Conservation (phyloP, 2,113 vertebrate genomes). For the Varanus salvator region DNA sequence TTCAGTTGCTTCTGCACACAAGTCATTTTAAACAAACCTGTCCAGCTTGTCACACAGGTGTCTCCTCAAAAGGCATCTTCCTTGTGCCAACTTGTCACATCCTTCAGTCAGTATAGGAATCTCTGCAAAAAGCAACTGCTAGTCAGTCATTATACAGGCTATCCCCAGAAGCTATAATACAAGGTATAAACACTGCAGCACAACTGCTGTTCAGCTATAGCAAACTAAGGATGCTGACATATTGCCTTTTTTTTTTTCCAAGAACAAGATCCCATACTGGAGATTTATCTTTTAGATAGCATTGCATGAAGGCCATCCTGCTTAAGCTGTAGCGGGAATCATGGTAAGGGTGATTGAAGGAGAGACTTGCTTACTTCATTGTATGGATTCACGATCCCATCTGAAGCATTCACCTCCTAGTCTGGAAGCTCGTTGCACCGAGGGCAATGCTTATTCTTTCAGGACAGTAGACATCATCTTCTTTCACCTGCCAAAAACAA, state of each 20-base stretch:
- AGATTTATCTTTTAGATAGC: neutral
- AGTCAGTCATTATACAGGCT: neutral
- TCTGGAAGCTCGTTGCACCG: neutral
- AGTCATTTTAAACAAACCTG: conserved; percentile 28
- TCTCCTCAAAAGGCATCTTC: neutral
- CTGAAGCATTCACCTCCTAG: neutral
- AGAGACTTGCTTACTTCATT: neutral
- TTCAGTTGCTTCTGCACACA: neutral
- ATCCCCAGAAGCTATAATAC: neutral
- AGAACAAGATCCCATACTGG: too few relatives aligned
- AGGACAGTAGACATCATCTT: neutral
- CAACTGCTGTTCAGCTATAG: neutral
- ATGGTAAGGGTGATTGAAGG: too few relatives aligned
- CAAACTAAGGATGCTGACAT: too few relatives aligned
- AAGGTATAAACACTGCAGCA: neutral
- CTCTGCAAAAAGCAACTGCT: neutral
- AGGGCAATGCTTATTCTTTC: neutral
- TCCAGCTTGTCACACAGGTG: neutral
- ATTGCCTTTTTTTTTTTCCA: too few relatives aligned
- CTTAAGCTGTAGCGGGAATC: neutral
- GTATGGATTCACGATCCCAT: neutral
- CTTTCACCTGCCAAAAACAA: conserved; percentile 34
- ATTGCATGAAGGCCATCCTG: neutral
- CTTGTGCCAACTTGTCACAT: neutral
- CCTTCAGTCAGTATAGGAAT: neutral